phyloP scores from a whole-genome alignment of 2,888 invertebrate genomes.

The Exocentrus adspersus region DNA sequence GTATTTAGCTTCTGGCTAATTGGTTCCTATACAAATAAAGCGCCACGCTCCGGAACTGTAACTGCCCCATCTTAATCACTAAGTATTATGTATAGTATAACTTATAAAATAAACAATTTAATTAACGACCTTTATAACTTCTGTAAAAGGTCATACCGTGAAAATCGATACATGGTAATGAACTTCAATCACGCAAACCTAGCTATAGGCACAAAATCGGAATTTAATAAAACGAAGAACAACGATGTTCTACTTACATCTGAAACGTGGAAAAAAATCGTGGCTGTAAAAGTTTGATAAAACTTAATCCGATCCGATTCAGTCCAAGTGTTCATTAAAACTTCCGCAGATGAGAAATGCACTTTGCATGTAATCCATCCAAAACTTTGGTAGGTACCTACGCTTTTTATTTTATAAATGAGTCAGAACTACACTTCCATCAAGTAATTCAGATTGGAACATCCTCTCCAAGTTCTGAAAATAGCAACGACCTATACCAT shows the following conservation, averaged over 20 bases:
- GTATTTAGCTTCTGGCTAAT: background rate
- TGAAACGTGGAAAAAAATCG: background rate
- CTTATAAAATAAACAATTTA: background rate
- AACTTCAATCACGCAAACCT: conserved; percentile 18
- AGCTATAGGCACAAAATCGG: background rate
- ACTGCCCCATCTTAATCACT: background rate
- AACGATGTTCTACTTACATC: background rate
- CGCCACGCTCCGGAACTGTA: background rate
- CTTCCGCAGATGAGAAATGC: too few relatives aligned
- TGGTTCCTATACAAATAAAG: background rate
- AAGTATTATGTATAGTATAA: background rate
- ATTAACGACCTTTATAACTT: conserved; percentile 4
- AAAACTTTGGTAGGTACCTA: too few relatives aligned
- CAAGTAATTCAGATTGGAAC: background rate
- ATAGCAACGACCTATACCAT: background rate
- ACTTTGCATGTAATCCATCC: too few relatives aligned
- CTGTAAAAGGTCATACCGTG: conserved; percentile 7
- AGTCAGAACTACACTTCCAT: background rate
- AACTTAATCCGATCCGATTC: too few relatives aligned
- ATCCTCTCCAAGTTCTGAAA: background rate
- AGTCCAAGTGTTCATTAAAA: too few relatives aligned
- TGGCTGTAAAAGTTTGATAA: too few relatives aligned
- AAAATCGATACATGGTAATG: conserved; percentile 18
- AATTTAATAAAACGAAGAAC: conserved; percentile 2
- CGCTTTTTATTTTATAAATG: background rate